A percentile compares a stretch with the other conserved stretches of the same genome.
phyloP scores from a whole-genome alignment of 2,888 invertebrate species.

The Polydrusus pterygomalis region DNA sequence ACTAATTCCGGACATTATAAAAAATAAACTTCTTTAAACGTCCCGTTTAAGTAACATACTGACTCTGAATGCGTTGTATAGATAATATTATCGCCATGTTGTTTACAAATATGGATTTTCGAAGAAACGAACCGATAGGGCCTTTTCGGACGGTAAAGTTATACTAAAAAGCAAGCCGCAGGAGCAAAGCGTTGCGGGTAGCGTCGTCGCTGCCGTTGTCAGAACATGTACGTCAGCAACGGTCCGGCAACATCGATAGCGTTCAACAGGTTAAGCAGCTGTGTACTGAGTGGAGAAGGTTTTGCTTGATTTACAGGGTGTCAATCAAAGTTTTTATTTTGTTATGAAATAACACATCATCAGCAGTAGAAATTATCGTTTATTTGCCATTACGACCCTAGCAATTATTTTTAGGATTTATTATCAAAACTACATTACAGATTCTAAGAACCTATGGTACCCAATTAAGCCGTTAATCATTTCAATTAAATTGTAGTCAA shows the following conservation, averaged over 20 bases:
- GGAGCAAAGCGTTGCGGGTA: constrained; percentile 28
- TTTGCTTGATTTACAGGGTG: constrained; percentile 4
- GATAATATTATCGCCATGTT: constrained; percentile 40
- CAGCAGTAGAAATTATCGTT: no score
- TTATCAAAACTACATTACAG: no score
- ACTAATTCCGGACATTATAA: constrained; percentile 76
- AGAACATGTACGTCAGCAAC: constrained; percentile 38
- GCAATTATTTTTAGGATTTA: no score
- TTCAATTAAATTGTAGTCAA: no score
- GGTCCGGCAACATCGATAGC: constrained; percentile 46
- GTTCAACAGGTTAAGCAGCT: constrained; percentile 52
- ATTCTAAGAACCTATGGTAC: no score
- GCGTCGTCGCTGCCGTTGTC: constrained; percentile 46
- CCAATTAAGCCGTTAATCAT: no score
- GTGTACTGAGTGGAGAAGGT: constrained; percentile 4
- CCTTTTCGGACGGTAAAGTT: constrained; percentile 37
- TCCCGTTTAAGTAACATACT: constrained; percentile 18
- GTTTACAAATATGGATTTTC: constrained; percentile 47
- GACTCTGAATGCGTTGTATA: constrained; percentile 14
- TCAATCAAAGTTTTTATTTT: no score
- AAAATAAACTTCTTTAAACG: not conserved
- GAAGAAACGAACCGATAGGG: constrained; percentile 21
- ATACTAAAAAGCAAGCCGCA: constrained; percentile 43
- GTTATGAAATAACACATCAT: no score
- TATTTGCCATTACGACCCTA: no score